phyloP scores from a whole-genome alignment of 2,797 vertebrate species.

The Periophthalmus magnuspinnatus region DNA sequence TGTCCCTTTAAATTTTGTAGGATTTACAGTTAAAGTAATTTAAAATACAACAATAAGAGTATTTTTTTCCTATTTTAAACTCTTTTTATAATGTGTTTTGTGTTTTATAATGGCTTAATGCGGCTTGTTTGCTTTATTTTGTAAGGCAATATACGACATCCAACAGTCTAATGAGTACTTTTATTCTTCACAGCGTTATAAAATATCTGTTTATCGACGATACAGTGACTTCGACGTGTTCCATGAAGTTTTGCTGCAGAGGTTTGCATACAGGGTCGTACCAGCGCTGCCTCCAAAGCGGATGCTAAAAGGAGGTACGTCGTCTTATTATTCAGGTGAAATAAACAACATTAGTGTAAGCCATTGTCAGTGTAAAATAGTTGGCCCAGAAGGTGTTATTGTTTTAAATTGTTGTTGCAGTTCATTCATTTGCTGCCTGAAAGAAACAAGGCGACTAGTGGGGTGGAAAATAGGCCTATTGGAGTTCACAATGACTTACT shows the following conservation, averaged over 20 bases:
- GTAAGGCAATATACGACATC: too few species aligned
- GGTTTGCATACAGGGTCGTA: conserved; percentile 92
- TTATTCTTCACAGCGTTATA: conserved; percentile 79
- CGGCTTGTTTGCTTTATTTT: too few species aligned
- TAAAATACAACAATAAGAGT: too few species aligned
- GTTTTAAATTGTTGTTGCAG: conserved; percentile 18
- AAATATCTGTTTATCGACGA: conserved; percentile 88
- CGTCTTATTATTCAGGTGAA: conserved; percentile 1
- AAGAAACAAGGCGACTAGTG: conserved; percentile 21
- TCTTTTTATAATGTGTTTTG: too few species aligned
- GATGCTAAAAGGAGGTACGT: conserved; percentile 90
- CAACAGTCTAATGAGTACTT: not conserved
- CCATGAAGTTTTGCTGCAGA: conserved; percentile 92
- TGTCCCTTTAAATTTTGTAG: too few species aligned
- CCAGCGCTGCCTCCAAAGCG: conserved; percentile 94
- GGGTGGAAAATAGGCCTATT: conserved; percentile 41
- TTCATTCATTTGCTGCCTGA: conserved; percentile 32
- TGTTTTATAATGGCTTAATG: too few species aligned
- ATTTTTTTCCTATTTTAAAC: not conserved
- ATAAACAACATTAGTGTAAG: conserved; percentile 1
- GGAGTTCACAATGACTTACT: conserved; percentile 32
- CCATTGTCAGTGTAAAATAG: not conserved
- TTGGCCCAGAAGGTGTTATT: conserved; percentile 8
- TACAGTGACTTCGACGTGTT: conserved; percentile 97
- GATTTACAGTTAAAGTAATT: too few species aligned